These are phyloP conservation scores for Hirundo rustica DNA, from an alignment of 2,797 vertebrate genomes.

Conservation along the genomic window DNA sequence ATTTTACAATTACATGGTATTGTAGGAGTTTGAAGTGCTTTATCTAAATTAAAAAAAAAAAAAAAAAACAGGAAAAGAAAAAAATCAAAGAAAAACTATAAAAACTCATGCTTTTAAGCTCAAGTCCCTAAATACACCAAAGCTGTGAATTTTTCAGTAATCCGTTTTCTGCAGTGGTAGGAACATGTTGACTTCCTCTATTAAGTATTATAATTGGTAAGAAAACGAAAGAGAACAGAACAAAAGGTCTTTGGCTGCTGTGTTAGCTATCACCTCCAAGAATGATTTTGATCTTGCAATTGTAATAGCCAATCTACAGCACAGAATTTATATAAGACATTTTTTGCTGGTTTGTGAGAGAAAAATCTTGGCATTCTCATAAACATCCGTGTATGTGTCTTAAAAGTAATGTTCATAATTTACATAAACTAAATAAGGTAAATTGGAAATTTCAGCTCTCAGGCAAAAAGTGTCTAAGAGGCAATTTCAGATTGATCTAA, in stretches of 20 bases:
- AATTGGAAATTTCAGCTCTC: conserved; percentile 28
- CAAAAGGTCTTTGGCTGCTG: conserved; percentile 33
- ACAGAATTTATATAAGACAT: conserved; percentile 4
- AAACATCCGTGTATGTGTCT: conserved; percentile 38
- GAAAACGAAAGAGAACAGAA: background rate
- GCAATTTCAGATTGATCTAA: conserved; percentile 25
- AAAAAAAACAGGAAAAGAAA: background rate
- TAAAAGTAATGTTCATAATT: conserved; percentile 50
- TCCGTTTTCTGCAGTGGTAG: conserved; percentile 15
- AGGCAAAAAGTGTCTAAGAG: conserved; percentile 16
- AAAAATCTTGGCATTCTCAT: conserved; percentile 5
- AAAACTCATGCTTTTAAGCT: background rate
- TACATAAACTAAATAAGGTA: conserved; percentile 47
- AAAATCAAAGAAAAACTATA: background rate
- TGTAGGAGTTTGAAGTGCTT: conserved; percentile 11
- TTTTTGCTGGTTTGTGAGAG: conserved; percentile 31
- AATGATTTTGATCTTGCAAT: conserved; percentile 50
- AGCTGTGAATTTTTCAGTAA: conserved; percentile 31
- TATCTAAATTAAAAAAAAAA: background rate
- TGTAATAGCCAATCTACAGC: conserved; percentile 36
- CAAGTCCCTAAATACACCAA: background rate
- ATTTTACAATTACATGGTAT: conserved; percentile 19
- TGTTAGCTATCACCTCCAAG: conserved; percentile 45
- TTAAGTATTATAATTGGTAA: conserved; percentile 50
- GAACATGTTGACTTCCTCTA: conserved; percentile 40